phyloP scores from a whole-genome alignment of 2,797 vertebrate genomes.

The Pangasius djambal region DNA sequence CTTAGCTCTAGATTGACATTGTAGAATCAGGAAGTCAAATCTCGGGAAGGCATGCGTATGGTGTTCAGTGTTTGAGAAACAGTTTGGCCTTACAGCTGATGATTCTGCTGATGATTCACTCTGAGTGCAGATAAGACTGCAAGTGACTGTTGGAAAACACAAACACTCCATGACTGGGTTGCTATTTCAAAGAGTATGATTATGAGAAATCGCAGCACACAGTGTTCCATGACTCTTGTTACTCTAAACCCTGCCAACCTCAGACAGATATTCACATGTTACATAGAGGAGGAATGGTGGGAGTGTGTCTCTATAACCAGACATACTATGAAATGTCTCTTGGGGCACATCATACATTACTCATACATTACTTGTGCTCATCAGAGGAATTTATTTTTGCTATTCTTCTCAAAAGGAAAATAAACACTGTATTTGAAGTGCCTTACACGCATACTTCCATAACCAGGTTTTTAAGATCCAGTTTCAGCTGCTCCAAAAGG shows the following conservation, averaged over 20 bases:
- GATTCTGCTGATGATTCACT: slow-evolving; percentile 49
- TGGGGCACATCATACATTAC: neutral
- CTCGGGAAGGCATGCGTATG: slow-evolving; percentile 8
- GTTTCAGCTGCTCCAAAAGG: neutral
- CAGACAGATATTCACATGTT: neutral
- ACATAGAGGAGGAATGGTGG: neutral
- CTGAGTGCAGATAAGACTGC: slow-evolving; percentile 40
- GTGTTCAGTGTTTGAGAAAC: slow-evolving; percentile 21
- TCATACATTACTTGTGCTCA: neutral
- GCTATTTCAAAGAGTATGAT: slow-evolving; percentile 28
- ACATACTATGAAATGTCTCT: neutral
- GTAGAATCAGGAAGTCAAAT: slow-evolving; percentile 29
- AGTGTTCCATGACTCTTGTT: slow-evolving; percentile 32
- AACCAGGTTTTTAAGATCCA: slow-evolving; percentile 6
- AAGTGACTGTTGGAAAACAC: slow-evolving; percentile 12
- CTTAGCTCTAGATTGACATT: slow-evolving; percentile 22
- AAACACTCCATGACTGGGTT: slow-evolving; percentile 28
- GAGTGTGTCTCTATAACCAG: neutral
- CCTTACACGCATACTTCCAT: neutral
- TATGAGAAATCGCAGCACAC: slow-evolving; percentile 27
- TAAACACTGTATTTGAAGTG: neutral
- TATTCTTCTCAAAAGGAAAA: neutral
- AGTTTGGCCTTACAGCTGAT: slow-evolving; percentile 48
- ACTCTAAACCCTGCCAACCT: slow-evolving; percentile 10
- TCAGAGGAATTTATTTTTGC: slow-evolving; percentile 1